A percentile compares a stretch with the other conserved stretches of the same genome.
Conservation (phyloP, 1,140 invertebrate genomes). For the Palaemon carinicauda region DNA sequence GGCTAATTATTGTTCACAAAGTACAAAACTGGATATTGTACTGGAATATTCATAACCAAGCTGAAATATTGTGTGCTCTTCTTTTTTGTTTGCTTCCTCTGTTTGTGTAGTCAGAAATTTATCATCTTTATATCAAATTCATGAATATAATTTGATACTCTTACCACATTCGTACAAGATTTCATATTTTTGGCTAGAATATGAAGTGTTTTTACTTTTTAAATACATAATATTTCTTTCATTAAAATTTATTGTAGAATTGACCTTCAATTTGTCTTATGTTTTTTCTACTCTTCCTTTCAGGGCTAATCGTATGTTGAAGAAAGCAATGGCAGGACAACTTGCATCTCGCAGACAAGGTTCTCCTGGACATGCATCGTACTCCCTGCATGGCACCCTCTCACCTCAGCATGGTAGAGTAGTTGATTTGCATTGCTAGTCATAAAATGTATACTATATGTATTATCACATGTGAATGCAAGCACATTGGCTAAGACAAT, state of each 20-base stretch:
- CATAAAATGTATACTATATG: background rate
- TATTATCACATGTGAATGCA: background rate
- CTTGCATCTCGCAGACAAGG: conserved; percentile 44
- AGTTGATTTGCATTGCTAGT: conserved; percentile 32
- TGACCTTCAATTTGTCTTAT: background rate
- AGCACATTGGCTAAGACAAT: too few relatives aligned
- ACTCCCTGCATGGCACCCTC: conserved; percentile 53
- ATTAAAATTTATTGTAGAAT: background rate
- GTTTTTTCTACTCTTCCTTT: background rate
- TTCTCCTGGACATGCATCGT: conserved; percentile 45
- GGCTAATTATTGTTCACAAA: too few relatives aligned
- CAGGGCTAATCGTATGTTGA: conserved; percentile 34
- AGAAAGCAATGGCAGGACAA: conserved; percentile 37
- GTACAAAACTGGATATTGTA: too few relatives aligned
- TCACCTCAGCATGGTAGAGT: conserved; percentile 51
- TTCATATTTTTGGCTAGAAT: too few relatives aligned
- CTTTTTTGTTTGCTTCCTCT: too few relatives aligned
- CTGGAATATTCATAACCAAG: too few relatives aligned
- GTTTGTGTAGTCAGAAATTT: too few relatives aligned
- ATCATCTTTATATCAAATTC: too few relatives aligned
- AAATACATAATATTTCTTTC: background rate
- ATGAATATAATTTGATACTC: too few relatives aligned
- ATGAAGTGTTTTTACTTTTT: too few relatives aligned
- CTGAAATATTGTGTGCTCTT: too few relatives aligned
- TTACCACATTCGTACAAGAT: too few relatives aligned